phyloP scores from a whole-genome alignment of 2,113 vertebrate species.

The Limanda limanda region DNA sequence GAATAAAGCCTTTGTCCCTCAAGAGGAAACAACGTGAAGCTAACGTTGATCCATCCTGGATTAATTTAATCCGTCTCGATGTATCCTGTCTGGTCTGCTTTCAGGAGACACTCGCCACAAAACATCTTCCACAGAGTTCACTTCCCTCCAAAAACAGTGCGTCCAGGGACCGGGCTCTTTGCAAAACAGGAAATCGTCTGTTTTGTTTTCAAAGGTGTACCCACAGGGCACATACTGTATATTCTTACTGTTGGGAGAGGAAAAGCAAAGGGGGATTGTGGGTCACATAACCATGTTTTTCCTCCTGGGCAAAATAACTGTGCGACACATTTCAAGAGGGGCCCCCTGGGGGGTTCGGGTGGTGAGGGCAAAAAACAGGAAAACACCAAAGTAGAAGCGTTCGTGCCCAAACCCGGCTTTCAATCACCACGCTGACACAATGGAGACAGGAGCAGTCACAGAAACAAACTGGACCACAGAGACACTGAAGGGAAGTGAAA shows the following conservation, averaged over 20 bases:
- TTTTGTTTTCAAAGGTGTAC: conserved; percentile 67
- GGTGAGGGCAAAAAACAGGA: conserved; percentile 66
- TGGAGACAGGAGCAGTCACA: conserved; percentile 61
- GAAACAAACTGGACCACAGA: conserved; percentile 62
- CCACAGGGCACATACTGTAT: conserved; percentile 38
- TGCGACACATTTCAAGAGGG: conserved; percentile 30
- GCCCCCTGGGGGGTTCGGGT: not conserved
- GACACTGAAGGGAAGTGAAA: conserved; percentile 70
- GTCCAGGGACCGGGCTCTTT: conserved; percentile 35
- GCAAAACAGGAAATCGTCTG: conserved; percentile 72
- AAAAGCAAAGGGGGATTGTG: conserved; percentile 49
- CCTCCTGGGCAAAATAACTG: conserved; percentile 32
- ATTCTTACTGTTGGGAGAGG: conserved; percentile 43
- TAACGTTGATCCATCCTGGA: not conserved
- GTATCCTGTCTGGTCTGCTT: conserved; percentile 26
- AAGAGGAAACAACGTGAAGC: conserved; percentile 26
- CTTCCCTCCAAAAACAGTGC: conserved; percentile 14
- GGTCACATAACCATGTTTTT: conserved; percentile 50
- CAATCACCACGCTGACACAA: conserved; percentile 70
- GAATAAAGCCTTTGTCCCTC: conserved; percentile 18
- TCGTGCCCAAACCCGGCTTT: conserved; percentile 47
- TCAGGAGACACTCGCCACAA: conserved; percentile 35
- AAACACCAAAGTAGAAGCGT: conserved; percentile 49
- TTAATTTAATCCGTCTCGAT: conserved; percentile 30
- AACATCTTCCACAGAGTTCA: conserved; percentile 24